A percentile compares a stretch with the other conserved stretches of the same genome.
These are phyloP conservation scores for Oenanthe melanoleuca DNA, from an alignment of 2,113 vertebrate species.

Conservation along the genomic window DNA sequence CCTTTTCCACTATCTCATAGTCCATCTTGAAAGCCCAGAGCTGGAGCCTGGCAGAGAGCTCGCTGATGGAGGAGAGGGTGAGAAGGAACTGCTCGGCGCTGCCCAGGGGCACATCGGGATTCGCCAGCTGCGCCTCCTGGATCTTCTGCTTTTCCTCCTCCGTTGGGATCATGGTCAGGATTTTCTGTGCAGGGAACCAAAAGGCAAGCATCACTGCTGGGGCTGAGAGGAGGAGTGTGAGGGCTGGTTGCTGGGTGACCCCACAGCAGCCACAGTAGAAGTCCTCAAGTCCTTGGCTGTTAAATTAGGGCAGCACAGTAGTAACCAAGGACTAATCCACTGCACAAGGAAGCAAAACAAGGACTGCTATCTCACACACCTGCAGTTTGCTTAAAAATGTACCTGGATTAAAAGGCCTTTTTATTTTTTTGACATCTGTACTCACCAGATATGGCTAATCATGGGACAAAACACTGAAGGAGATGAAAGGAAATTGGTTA, in stretches of 20 bases:
- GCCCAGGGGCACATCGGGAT: slow-evolving; percentile 90
- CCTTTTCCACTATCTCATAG: slow-evolving; percentile 95
- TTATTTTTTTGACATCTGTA: not conserved
- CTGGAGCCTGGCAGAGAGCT: slow-evolving; percentile 93
- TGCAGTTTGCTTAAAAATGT: not conserved
- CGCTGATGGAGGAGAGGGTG: slow-evolving; percentile 93
- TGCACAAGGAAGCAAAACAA: not conserved
- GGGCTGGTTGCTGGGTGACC: not conserved
- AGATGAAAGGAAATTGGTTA: not conserved
- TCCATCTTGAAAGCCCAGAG: slow-evolving; percentile 99
- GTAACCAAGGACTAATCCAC: not conserved
- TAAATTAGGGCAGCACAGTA: not conserved
- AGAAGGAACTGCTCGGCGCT: slow-evolving; percentile 96
- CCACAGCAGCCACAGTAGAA: not conserved
- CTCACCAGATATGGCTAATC: not conserved
- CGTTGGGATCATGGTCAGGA: slow-evolving; percentile 95
- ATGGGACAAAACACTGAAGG: not conserved
- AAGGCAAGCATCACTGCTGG: not conserved
- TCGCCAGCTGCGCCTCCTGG: slow-evolving; percentile 93
- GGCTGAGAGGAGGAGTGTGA: not conserved
- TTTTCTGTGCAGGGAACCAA: slow-evolving; percentile 82
- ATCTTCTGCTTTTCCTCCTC: slow-evolving; percentile 98
- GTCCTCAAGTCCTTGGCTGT: not conserved
- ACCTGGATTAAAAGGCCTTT: not conserved
- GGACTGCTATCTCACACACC: not conserved